Base-by-base conservation (phyloP, 2,888 invertebrate genomes). In the Scaptodrosophila latifasciaeformis region DNA sequence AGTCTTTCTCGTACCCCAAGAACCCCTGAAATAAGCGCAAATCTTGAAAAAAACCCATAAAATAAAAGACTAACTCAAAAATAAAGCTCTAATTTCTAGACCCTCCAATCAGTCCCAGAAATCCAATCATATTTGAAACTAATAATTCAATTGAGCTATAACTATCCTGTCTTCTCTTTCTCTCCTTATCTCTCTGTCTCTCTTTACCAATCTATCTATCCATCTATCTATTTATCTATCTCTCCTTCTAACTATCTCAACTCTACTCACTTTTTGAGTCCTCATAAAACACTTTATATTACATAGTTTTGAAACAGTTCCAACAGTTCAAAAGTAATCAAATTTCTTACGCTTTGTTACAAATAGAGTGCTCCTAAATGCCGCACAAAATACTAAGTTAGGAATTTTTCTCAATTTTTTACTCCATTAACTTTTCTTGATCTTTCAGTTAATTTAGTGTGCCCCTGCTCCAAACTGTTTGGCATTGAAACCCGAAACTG, bases 11-110 rank as follows among this genome's bases (percentile, higher is more conserved):
- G 12, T 31, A 37, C 39, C 35, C 27, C n/a, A 43, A 53, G 19
- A 13, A 17, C 44, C 12, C 37, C 52, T 54, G 40, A 60, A 62
- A 69, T 40, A 51, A 65, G 76, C 69, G 72, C 76, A 63, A 66
- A 51, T 58, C 45, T 63, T 46, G 51, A 37, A 12, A 40, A 40
- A 66, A 69, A 68, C 65, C 63, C 75, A 53, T 68, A 56, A 64
- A 75, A 66, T 72, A 64, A 71, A 71, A 63, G 64, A 69, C 71
- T 65, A 65, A 69, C 57, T 67, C 17, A 13, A 65, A 69, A 75
- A 62, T 57, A 56, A 67, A 67, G 53, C 54, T 69, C 42, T 65
- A 62, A 62, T 58, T 67, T 53, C 62, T 56, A 54, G 17, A 39
- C 50, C 58, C 27, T 4, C n/a, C n/a, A n/a, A n/a, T n/a, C n/a